These are phyloP conservation scores for Monoplex corrugatus DNA, from an alignment of 2,888 invertebrate species.

Conservation along the genomic window DNA sequence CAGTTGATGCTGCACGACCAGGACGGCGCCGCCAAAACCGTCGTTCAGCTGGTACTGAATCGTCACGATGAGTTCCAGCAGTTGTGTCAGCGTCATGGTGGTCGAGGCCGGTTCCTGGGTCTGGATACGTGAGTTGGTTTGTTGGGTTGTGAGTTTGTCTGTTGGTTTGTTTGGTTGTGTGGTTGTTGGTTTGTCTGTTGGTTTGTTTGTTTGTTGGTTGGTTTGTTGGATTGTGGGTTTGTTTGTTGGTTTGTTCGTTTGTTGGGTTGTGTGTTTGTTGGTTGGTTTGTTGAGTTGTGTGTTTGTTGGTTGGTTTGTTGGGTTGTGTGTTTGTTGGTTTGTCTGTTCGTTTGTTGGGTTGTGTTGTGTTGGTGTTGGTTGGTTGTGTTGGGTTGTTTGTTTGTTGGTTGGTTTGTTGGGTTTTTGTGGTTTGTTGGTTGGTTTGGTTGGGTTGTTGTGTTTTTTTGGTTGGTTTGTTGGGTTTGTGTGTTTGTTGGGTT, in stretches of 20 bases:
- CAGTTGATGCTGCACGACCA: slow-evolving; percentile 24
- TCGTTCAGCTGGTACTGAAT: slow-evolving; percentile 50
- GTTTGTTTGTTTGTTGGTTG: neutral
- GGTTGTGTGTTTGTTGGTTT: no score
- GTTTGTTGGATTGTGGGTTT: neutral
- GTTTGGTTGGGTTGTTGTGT: no score
- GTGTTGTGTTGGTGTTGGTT: no score
- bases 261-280: slow-evolving; percentile 49
- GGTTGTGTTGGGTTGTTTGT: no score
- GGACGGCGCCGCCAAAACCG: neutral
- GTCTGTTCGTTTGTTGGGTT: no score
- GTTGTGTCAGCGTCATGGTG: slow-evolving; percentile 67
- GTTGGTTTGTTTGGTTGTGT: neutral
- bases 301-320: no score
- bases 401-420: no score
- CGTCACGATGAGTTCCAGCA: slow-evolving; percentile 65
- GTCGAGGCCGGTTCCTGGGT: slow-evolving; percentile 81
- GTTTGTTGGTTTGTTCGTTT: slow-evolving; percentile 40
- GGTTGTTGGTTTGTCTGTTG: neutral
- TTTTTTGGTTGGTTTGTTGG: no score
- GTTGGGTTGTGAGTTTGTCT: neutral
- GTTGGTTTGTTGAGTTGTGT: no score
- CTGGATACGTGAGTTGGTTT: slow-evolving; percentile 76
- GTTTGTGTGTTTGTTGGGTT: no score
- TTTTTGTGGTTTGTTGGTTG: no score